Evolutionary conservation across 2,797 vertebrate species (phyloP), one percentile per base, ranked within the genome.

Genomic region (Meda fulgida): DNA sequence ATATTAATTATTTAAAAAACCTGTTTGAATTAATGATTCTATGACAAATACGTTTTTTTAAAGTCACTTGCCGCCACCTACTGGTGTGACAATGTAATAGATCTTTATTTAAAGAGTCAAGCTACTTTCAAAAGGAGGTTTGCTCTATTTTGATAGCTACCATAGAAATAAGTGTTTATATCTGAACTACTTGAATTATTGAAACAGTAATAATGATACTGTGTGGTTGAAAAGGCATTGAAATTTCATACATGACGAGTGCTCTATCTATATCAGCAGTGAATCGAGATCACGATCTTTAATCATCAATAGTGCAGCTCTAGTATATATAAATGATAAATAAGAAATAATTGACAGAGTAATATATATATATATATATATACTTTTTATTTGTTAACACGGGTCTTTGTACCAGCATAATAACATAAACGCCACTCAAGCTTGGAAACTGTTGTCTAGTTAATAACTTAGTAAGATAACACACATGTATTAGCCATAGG

Each of bases 401-500:
- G 7, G 29, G 46, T 77, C 65, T 70, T 10, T 53, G 26, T 21
- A 40, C 51, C 65, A 53, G 46, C 29, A 23, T 66, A 60, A 40
- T 60, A 63, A 78, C 58, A 48, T 40, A 23, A 77, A 48, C 23
- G 19, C 67, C 14, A 72, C 71, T 84, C 78, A 75, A 31, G 72
- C 38, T 51, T 58, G n/a, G 43, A 65, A 72, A 81, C 72, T 60
- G 65, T 83, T 85, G 84, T 78, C 46, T 85, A 34, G 19, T 83
- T 78, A 78, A 81, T 63, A 83, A 84, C 80, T 78, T 85, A 46
- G 38, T 75, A 76, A 79, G 81, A 78, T 71, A 87, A 65, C 10
- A 46, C 80, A 72, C 71, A 60, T 60, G n/a, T 78, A 69, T 23
- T 80, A 63, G 83, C 85, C 58, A 19, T 23, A 23, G 77, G 88